Evolutionary conservation across 1,140 invertebrate species (phyloP).

Genomic region (Drosophila tropicalis): DNA sequence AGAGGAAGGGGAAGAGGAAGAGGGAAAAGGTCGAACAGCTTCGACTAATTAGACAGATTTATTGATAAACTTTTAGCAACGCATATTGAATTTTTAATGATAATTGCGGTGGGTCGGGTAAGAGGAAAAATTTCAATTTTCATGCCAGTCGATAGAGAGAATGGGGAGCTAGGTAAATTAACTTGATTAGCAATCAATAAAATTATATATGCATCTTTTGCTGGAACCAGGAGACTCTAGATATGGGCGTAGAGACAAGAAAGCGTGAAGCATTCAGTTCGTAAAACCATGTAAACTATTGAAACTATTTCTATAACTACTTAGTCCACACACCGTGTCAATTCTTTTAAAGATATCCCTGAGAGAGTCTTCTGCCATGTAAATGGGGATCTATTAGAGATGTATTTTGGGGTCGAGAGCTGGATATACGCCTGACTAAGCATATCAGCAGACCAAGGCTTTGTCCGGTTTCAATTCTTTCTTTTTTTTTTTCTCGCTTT

Average conservation of each 20-base stretch:
- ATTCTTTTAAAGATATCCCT: no score
- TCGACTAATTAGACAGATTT: slow-evolving; percentile 63
- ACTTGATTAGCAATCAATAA: no score
- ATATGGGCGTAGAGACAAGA: no score
- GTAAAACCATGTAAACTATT: no score
- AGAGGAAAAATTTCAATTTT: slow-evolving; percentile 1
- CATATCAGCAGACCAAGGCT: slow-evolving; percentile 6
- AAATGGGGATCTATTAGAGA: not conserved
- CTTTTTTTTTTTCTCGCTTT: not conserved
- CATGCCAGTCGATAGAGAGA: not conserved
- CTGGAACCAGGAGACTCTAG: no score
- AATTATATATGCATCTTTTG: no score
- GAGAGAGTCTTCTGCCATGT: no score
- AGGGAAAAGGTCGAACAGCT: not conserved
- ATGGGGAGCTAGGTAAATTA: no score
- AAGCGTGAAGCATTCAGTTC: no score
- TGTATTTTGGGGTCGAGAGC: no score
- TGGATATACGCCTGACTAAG: slow-evolving; percentile 8
- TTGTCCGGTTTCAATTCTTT: not conserved
- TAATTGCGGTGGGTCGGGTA: slow-evolving; percentile 14
- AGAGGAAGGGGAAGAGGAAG: not conserved
- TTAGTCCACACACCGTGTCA: no score
- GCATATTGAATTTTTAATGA: slow-evolving; percentile 51
- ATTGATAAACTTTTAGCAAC: slow-evolving; percentile 57
- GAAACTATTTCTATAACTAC: no score